Base-by-base conservation (phyloP, 2,797 vertebrate species). In the Rhadinocentrus ornatus region DNA sequence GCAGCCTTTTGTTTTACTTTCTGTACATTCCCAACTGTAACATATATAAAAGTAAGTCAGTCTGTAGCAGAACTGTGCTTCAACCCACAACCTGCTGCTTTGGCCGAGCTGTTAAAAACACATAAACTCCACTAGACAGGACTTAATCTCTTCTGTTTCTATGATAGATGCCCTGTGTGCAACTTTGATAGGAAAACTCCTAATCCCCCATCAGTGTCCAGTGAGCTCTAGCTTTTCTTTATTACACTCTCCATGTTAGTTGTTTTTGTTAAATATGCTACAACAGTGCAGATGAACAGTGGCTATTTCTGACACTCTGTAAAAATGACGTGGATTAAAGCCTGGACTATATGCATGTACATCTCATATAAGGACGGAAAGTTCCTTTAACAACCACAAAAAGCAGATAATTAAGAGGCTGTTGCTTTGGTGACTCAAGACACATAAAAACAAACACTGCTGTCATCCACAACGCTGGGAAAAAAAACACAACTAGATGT, bases 181-280 rank as follows among this genome's bases (percentile, higher is more conserved):
- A 13, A 13, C 34, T 35, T 12, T 35, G 34, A 35, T 46, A 46
- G 20, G 7, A 46, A 46, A 46, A 46, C 1, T 2, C 15, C 9
- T 44, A 1, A 10, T 48, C 27, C 27, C 27, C n/a, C 20, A 48
- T n/a, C 20, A n/a, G 3, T 7, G 18, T 48, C 46, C 46, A 48
- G 2, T 9, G 20, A 22, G 46, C 16, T 48, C 46, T 3, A 11
- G 24, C 15, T 71, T 82, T 29, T 57, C 34, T 53, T n/a, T 32
- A 41, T 65, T 69, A 24, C 46, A 24, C 22, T 64, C 41, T 57
- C 24, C 29, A 27, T 39, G 41, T 66, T 63, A 59, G 62, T 63
- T 63, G 41, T 67, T 56, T 57, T 62, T 77, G 55, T 32, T 32
- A 69, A 78, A 76, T 75, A 35, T 57, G 27, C 55, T 24, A 16